phyloP scores from a whole-genome alignment of 2,113 vertebrate species.

The Nannobrachium achirus region DNA sequence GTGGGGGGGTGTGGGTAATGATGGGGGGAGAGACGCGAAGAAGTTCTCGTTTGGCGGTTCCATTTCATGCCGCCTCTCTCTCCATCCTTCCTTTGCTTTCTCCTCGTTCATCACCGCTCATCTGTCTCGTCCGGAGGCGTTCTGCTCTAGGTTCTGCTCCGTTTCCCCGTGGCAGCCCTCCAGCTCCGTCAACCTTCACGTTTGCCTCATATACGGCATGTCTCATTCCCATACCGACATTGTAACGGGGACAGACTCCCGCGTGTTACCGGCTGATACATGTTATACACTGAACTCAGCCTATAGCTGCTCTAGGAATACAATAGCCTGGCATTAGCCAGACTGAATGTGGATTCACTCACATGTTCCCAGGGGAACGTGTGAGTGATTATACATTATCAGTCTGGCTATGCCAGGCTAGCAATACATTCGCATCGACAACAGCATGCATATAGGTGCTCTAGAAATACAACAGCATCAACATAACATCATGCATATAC shows the following conservation, averaged over 20 bases:
- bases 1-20: background rate
- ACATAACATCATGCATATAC: too few relatives aligned
- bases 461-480: too few relatives aligned
- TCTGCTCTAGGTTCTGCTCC: slow-evolving; percentile 6
- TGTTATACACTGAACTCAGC: too few relatives aligned
- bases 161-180: background rate
- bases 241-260: slow-evolving; percentile 7
- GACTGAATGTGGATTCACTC: too few relatives aligned
- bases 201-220: slow-evolving; percentile 1
- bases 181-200: background rate
- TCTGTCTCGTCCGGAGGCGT: slow-evolving; percentile 3
- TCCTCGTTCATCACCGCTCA: slow-evolving; percentile 2
- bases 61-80: slow-evolving; percentile 41
- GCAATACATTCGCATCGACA: too few relatives aligned
- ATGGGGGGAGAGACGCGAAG: background rate
- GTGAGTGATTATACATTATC: too few relatives aligned
- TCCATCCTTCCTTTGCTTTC: slow-evolving; percentile 22
- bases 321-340: too few relatives aligned
- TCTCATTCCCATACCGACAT: background rate
- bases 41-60: slow-evolving; percentile 14
- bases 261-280: too few relatives aligned
- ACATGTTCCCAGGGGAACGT: too few relatives aligned
- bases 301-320: too few relatives aligned
- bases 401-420: too few relatives aligned
- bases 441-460: too few relatives aligned